Percentiles rank a stretch among this genome's conserved stretches.
Evolutionary conservation across 2,888 invertebrate species (phyloP).

Genomic region (Polymixis flavicincta): DNA sequence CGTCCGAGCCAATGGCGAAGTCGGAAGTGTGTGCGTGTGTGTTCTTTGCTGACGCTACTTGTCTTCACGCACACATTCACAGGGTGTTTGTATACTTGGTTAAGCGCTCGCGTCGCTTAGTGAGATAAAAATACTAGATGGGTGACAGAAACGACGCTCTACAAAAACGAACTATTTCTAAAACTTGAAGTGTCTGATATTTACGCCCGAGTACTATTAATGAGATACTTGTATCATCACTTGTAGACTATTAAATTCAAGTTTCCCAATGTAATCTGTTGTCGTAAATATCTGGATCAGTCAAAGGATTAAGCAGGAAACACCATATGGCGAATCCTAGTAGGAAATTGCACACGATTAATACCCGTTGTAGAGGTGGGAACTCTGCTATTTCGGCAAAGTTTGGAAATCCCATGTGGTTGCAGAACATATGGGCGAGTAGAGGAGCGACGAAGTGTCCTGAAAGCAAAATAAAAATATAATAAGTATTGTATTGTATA

Average conservation of each 20-base stretch:
- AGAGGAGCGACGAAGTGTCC: conserved; percentile 97
- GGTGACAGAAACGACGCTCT: background rate
- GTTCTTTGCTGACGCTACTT: too few species aligned
- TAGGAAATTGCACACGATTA: conserved; percentile 93
- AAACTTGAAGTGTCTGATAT: background rate
- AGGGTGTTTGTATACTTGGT: too few species aligned
- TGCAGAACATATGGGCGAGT: conserved; percentile 98
- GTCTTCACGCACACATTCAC: too few species aligned
- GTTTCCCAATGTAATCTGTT: conserved; percentile 91
- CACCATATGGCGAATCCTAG: conserved; percentile 95
- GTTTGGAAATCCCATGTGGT: conserved; percentile 99
- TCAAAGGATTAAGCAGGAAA: conserved; percentile 93
- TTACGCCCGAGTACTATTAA: conserved; percentile 4
- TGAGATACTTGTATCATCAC: conserved; percentile 16
- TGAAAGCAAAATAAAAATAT: conserved; percentile 72
- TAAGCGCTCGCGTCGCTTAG: too few species aligned
- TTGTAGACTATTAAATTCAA: conserved; percentile 62
- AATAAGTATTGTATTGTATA: background rate
- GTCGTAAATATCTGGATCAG: conserved; percentile 92
- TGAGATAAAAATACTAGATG: background rate
- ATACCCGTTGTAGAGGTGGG: conserved; percentile 88
- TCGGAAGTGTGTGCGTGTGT: too few species aligned
- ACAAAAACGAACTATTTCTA: background rate
- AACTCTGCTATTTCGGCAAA: conserved; percentile 90
- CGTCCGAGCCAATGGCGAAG: too few species aligned